Evolutionary conservation across 2,888 invertebrate genomes (phyloP), one percentile per base, ranked within the genome.

Genomic region (Eretmocerus hayati): DNA sequence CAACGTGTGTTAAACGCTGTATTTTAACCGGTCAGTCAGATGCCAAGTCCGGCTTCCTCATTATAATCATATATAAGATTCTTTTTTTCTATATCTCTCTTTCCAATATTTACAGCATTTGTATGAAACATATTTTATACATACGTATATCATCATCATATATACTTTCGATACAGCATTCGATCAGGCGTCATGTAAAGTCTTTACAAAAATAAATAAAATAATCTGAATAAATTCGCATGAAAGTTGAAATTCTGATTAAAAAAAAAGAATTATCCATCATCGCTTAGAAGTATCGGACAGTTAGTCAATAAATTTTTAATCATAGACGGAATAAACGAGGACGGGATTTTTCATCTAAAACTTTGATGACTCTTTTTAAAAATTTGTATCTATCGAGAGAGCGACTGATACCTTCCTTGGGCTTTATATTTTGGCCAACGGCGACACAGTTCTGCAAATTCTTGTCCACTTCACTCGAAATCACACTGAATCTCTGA

Each of bases 161-260:
- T 45, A 52, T 42, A 42, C 35, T 42, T 52, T 44, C 30, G 36
- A 52, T 42, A 45, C 40, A 46, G 49, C 49, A 40, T 49, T 46
- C 46, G 52, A 53, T 46, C 52, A 48, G 49, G 44, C 46, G 52
- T 46, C 48, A 48, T 48, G 64, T 67, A 66, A 67, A 67, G 63
- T 64, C 63, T 67, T 67, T 65, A 64, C 60, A 69, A 68, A 68
- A 66, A 67, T 69, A 71, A 68, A 71, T 70, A 69, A 70, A 71
- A 70, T 69, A 69, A 69, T 70, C 66, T 67, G 66, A 67, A 69
- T 71, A 69, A 69, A 69, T 69, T 6, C 61, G 61, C 58, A 60
- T 60, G 65, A 53, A 59, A n/a, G n/a, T n/a, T n/a, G n/a, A 23
- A 41, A 41, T 8, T 13, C 13, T 41, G 22, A 26, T 19, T n/a